Evolutionary conservation across 1,140 invertebrate species (phyloP).

Genomic region (Magallana gigas): DNA sequence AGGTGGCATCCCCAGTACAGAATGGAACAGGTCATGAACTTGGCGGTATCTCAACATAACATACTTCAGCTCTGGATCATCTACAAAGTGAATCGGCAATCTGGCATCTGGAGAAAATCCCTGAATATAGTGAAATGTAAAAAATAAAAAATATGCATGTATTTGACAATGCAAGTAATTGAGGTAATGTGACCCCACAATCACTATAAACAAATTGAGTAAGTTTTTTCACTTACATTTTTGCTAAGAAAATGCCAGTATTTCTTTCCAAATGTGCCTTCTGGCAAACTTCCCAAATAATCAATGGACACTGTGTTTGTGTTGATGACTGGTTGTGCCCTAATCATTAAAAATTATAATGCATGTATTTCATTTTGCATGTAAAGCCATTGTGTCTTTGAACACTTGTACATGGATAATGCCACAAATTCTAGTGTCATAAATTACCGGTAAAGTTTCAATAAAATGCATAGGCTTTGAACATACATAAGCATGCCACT

Average conservation of each 20-base stretch:
- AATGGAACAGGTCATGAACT: constrained; percentile 96
- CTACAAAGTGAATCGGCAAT: constrained; percentile 92
- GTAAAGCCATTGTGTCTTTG: too few species aligned
- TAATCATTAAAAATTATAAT: constrained; percentile 53
- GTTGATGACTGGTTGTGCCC: constrained; percentile 92
- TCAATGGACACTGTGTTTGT: constrained; percentile 89
- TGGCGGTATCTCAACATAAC: constrained; percentile 98
- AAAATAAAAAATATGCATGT: too few species aligned
- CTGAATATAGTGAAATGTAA: constrained; percentile 76
- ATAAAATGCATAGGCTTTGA: too few species aligned
- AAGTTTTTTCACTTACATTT: constrained; percentile 71
- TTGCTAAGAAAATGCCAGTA: constrained; percentile 90
- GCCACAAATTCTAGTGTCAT: too few species aligned
- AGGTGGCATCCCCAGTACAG: constrained; percentile 94
- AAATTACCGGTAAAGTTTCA: too few species aligned
- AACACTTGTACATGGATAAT: too few species aligned
- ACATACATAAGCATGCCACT: too few species aligned
- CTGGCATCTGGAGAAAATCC: constrained; percentile 96
- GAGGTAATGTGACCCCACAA: too few species aligned
- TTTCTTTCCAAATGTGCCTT: constrained; percentile 89
- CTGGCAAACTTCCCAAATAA: constrained; percentile 85
- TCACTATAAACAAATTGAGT: too few species aligned
- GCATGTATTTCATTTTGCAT: neutral
- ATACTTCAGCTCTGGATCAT: constrained; percentile 94
- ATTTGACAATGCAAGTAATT: too few species aligned